Evolutionary conservation across 2,888 invertebrate genomes (phyloP).

Genomic region (Pseudoips prasinana): DNA sequence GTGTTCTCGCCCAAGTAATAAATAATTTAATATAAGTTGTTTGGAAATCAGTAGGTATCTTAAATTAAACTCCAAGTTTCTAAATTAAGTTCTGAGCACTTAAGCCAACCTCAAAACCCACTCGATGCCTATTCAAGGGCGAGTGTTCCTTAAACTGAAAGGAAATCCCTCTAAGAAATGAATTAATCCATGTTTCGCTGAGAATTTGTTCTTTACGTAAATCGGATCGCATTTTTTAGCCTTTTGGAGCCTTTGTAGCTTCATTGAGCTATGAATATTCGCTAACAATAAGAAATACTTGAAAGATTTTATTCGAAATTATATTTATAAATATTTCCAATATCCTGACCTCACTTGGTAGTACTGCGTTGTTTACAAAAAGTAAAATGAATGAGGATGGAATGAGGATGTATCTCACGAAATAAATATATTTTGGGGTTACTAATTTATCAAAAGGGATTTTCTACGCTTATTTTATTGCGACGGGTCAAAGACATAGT

Average conservation of each 20-base stretch:
- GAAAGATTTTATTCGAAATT: slow-evolving; percentile 4
- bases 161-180: slow-evolving; percentile 40
- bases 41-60: slow-evolving; percentile 23
- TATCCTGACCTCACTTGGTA: too few species aligned
- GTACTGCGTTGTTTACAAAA: too few species aligned
- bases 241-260: slow-evolving; percentile 26
- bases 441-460: too few species aligned
- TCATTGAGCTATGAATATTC: slow-evolving; percentile 22
- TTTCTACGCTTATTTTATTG: too few species aligned
- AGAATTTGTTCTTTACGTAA: slow-evolving; percentile 37
- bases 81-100: slow-evolving; percentile 40
- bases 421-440: too few species aligned
- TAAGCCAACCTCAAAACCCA: slow-evolving; percentile 39
- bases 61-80: slow-evolving; percentile 21
- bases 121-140: slow-evolving; percentile 40
- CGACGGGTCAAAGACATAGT: too few species aligned
- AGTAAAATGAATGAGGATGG: too few species aligned
- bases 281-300: slow-evolving; percentile 10
- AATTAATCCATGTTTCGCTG: slow-evolving; percentile 43
- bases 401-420: too few species aligned
- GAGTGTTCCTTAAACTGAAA: slow-evolving; percentile 42
- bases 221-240: slow-evolving; percentile 38
- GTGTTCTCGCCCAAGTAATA: too few species aligned
- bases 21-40: too few species aligned
- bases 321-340: too few species aligned